Base-by-base conservation (phyloP, 2,888 invertebrate species). In the Leucophora obtusa region DNA sequence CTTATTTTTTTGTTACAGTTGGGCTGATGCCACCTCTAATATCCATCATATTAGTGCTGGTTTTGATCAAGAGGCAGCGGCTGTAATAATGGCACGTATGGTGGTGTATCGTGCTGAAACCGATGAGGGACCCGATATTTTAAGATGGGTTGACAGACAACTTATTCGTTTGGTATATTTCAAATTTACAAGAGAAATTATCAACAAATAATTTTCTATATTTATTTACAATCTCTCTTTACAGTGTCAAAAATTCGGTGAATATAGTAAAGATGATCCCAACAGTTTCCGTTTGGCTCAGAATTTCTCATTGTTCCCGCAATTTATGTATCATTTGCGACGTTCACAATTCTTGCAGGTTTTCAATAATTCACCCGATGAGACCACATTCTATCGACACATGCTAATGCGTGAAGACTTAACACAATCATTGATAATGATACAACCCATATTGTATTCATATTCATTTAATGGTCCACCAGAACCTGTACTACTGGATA, bases 311-410 rank as follows among this genome's bases (percentile, higher is more conserved):
- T 92, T 99, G 76, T 99, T 98, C 92, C 99, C 99, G 54, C 99
- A 99, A 91, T 99, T 99, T 91, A 99, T 99, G 98, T 99, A 99
- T 91, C 99, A 99, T 89, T 91, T 99, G 86, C 93, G 99, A 54
- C 93, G 99, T 84, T 99, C 99, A 28, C 99, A 99, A 91, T 99
- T 99, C 91, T 92, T 99, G 83, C 99, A 99, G 92, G 99, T 99
- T 58, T 99, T 99, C 92, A 99, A 99, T 92, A 99, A 99, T 92
- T 98, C 98, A 51, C 99, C 99, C 0, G 99, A 99, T 91, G 99
- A 99, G 92, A 99, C 99, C 14, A 97, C 98, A 21, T 99, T 97
- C 92, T 99, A 99, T 90, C 95, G 98, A 85, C 98, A 99, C 91
- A 97, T 98, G 95, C 91, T 99, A 86, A 96, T 98, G 95, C 93